Percentiles rank a stretch among this genome's conserved stretches.
Conservation (phyloP, 2,113 vertebrate species). For the Thomomys bottae region DNA sequence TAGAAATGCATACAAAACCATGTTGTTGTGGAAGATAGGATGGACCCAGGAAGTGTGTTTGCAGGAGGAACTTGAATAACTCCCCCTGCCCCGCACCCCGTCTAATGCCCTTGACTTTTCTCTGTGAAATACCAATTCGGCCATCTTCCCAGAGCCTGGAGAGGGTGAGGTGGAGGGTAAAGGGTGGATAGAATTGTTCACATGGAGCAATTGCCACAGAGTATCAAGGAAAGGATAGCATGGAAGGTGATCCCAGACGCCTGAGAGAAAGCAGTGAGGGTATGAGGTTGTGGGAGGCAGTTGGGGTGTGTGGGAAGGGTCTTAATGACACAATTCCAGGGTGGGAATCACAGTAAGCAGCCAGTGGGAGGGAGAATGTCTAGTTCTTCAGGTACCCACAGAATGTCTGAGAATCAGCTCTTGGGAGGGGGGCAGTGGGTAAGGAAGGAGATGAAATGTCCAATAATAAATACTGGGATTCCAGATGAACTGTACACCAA, state of each 20-base stretch:
- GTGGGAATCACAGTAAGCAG: background rate
- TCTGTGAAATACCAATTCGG: background rate
- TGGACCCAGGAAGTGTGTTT: background rate
- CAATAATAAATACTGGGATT: background rate
- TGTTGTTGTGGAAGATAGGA: background rate
- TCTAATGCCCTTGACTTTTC: background rate
- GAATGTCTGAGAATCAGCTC: background rate
- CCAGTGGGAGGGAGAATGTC: background rate
- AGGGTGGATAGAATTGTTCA: background rate
- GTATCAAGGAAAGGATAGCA: background rate
- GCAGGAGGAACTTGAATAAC: background rate
- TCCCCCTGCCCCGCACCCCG: too few species aligned
- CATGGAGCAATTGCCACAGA: background rate
- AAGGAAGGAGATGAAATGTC: background rate
- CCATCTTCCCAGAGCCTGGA: background rate
- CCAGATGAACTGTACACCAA: background rate
- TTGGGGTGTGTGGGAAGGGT: background rate
- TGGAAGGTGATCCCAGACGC: background rate
- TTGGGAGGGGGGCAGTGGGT: background rate
- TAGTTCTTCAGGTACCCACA: background rate
- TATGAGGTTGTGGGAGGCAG: background rate
- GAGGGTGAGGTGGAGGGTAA: background rate
- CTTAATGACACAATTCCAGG: background rate
- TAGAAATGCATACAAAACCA: background rate
- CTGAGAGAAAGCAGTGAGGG: accelerated